Conservation (phyloP, 2,888 invertebrate species). For the Nasonia oneida region DNA sequence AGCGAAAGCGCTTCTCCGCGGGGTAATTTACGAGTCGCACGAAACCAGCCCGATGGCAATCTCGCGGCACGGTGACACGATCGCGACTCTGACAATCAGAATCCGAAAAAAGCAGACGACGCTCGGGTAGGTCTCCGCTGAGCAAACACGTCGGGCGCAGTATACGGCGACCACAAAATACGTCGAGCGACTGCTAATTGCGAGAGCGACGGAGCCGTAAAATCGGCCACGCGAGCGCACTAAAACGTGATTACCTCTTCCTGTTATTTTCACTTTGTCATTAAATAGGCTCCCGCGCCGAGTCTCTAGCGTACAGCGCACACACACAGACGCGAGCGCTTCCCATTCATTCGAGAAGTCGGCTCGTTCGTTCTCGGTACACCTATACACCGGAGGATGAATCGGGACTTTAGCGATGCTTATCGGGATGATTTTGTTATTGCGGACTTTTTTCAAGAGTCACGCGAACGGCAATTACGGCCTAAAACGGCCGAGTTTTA, state of each 20-base stretch:
- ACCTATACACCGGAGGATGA: background rate
- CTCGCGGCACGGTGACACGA: slow-evolving; percentile 5
- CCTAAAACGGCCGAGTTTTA: slow-evolving; percentile 44
- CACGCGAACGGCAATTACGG: slow-evolving; percentile 5
- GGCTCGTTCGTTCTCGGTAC: slow-evolving; percentile 1
- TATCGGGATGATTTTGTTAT: slow-evolving; percentile 42
- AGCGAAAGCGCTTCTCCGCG: background rate
- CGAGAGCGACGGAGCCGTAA: slow-evolving; percentile 48
- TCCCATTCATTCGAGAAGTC: slow-evolving; percentile 13
- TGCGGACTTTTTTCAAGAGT: background rate
- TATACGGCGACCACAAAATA: background rate
- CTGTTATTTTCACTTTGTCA: slow-evolving; percentile 62
- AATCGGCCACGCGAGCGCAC: slow-evolving; percentile 53
- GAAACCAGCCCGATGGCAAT: slow-evolving; percentile 5
- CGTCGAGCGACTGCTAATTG: slow-evolving; percentile 55
- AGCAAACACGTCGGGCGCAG: background rate
- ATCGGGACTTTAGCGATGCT: slow-evolving; percentile 39
- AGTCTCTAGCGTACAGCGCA: background rate
- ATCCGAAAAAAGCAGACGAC: background rate
- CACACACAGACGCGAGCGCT: background rate
- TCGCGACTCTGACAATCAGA: slow-evolving; percentile 38
- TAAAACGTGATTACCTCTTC: slow-evolving; percentile 60
- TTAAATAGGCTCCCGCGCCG: slow-evolving; percentile 43
- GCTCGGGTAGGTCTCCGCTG: background rate
- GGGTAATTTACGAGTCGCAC: slow-evolving; percentile 14